These are phyloP conservation scores for Scotopteryx bipunctaria DNA, from an alignment of 2,888 invertebrate species.

Conservation along the genomic window DNA sequence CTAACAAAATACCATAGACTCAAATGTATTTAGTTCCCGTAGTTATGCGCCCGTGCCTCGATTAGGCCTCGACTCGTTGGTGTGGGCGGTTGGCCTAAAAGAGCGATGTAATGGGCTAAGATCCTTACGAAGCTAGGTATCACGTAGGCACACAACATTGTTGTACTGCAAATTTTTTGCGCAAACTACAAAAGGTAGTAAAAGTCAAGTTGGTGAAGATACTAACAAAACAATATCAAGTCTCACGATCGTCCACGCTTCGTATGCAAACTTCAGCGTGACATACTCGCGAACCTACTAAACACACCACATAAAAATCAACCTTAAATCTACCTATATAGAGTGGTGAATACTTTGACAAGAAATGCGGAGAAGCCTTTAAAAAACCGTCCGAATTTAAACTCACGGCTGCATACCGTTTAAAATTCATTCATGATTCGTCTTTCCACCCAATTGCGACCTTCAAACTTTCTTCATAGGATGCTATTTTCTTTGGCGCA, in stretches of 20 bases:
- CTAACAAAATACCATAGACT: too few species aligned
- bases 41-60: too few species aligned
- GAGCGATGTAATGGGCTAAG: too few species aligned
- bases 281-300: constrained; percentile 51
- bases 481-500: constrained; percentile 17
- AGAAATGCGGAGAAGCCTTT: constrained; percentile 43
- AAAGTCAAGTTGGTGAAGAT: constrained; percentile 52
- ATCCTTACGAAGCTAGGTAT: too few species aligned
- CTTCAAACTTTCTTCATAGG: constrained; percentile 48
- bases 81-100: too few species aligned
- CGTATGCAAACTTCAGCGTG: constrained; percentile 53
- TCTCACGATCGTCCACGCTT: constrained; percentile 49
- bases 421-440: constrained; percentile 62
- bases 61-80: too few species aligned
- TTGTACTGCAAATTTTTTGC: background rate
- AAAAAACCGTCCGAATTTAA: constrained; percentile 60
- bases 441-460: constrained; percentile 48
- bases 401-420: constrained; percentile 68
- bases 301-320: constrained; percentile 27
- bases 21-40: too few species aligned
- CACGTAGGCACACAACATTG: background rate
- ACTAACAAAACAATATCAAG: constrained; percentile 48
- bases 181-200: constrained; percentile 52
- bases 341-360: constrained; percentile 25
- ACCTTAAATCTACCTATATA: constrained; percentile 15